phyloP scores from a whole-genome alignment of 2,113 vertebrate genomes.

The Cepphus grylle region DNA sequence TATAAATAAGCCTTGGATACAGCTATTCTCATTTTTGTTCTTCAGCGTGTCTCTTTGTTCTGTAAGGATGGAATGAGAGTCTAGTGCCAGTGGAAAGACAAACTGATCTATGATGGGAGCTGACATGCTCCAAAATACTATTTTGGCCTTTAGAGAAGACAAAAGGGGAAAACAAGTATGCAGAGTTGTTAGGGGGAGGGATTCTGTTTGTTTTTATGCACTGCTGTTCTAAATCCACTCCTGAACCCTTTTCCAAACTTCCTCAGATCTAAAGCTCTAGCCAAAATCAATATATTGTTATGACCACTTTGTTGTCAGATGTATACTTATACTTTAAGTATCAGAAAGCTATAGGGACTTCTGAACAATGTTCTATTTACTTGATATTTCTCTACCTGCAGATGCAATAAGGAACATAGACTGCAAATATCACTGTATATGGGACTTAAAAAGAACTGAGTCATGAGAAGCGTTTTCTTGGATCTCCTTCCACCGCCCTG shows the following conservation, averaged over 20 bases:
- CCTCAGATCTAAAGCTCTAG: neutral
- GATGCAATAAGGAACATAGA: neutral
- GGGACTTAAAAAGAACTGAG: neutral
- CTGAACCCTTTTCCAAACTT: neutral
- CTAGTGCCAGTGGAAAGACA: slow-evolving; percentile 56
- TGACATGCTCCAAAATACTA: slow-evolving; percentile 37
- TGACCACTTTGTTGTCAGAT: neutral
- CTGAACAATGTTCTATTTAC: neutral
- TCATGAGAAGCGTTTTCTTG: neutral
- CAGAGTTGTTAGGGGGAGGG: neutral
- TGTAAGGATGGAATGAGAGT: slow-evolving; percentile 54
- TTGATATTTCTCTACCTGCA: neutral
- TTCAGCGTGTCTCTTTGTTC: slow-evolving; percentile 54
- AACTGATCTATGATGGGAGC: slow-evolving; percentile 36
- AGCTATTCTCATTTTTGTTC: slow-evolving; percentile 60
- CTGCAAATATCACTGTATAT: neutral
- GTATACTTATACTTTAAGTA: neutral
- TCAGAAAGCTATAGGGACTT: neutral
- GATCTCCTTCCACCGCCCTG: neutral
- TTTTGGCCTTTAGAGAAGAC: slow-evolving; percentile 37
- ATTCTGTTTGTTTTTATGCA: slow-evolving; percentile 18
- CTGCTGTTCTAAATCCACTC: slow-evolving; percentile 3
- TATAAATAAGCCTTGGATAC: slow-evolving; percentile 61
- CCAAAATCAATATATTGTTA: neutral
- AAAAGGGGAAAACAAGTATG: slow-evolving; percentile 30